A percentile compares a stretch with the other conserved stretches of the same genome.
These are phyloP conservation scores for Salvelinus fontinalis DNA, from an alignment of 2,113 vertebrate genomes.

Conservation along the genomic window DNA sequence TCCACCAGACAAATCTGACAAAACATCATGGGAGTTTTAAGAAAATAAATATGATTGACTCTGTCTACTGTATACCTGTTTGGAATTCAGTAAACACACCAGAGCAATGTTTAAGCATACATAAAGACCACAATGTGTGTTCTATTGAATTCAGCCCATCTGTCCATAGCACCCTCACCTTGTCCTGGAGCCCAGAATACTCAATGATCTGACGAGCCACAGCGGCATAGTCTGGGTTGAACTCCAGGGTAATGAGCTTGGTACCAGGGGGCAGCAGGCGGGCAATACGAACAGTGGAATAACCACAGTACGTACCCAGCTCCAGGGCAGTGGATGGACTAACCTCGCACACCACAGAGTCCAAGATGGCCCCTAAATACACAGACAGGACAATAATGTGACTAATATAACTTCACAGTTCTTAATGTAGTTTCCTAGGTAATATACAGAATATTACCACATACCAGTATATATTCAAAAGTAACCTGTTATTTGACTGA, in stretches of 20 bases:
- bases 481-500: background rate
- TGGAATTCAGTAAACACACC: too few species aligned
- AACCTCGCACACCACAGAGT: conserved; percentile 71
- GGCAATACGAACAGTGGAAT: conserved; percentile 79
- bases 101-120: background rate
- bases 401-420: too few species aligned
- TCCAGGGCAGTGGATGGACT: conserved; percentile 72
- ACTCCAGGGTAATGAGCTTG: conserved; percentile 77
- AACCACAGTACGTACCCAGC: conserved; percentile 85
- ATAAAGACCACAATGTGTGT: background rate
- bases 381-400: background rate
- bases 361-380: conserved; percentile 77
- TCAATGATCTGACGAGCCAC: conserved; percentile 79
- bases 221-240: conserved; percentile 69
- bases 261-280: conserved; percentile 70
- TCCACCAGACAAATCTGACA: conserved; percentile 76
- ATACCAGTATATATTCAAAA: too few species aligned
- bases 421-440: too few species aligned
- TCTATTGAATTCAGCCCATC: background rate
- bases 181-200: conserved; percentile 80
- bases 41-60: background rate
- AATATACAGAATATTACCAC: too few species aligned
- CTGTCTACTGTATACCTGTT: too few species aligned
- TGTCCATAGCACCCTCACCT: conserved; percentile 58
- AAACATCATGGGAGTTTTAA: background rate